A percentile compares a stretch with the other conserved stretches of the same genome.
These are phyloP conservation scores for Papilio demoleus DNA, from an alignment of 2,888 invertebrate species.

Conservation along the genomic window DNA sequence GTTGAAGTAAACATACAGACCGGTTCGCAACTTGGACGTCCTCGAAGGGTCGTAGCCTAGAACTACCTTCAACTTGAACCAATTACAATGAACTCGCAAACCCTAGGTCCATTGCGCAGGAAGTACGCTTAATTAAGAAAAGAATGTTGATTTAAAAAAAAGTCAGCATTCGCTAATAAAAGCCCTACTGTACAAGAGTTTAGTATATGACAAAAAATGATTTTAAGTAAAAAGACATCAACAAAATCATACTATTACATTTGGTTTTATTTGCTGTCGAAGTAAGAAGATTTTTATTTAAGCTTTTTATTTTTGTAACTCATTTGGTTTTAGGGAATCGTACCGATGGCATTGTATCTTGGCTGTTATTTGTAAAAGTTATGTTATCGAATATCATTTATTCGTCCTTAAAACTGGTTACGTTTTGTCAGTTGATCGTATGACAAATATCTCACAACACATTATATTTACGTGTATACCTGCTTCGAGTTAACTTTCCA, in stretches of 20 bases:
- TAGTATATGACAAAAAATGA: neutral
- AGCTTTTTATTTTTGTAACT: neutral
- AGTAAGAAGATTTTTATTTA: too few relatives aligned
- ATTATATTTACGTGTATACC: conserved; percentile 17
- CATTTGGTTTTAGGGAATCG: neutral
- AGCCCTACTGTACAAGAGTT: neutral
- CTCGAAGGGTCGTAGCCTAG: conserved; percentile 64
- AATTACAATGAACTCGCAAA: conserved; percentile 43
- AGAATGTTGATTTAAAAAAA: too few relatives aligned
- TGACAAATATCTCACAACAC: conserved; percentile 10
- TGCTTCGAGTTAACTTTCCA: conserved; percentile 17
- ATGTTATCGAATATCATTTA: conserved; percentile 9
- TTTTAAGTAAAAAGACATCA: too few relatives aligned
- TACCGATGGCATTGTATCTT: neutral
- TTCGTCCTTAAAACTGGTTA: conserved; percentile 8
- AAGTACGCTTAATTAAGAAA: conserved; percentile 25
- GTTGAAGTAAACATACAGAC: conserved; percentile 62
- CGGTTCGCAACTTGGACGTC: conserved; percentile 64
- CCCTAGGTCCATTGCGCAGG: conserved; percentile 16
- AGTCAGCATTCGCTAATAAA: too few relatives aligned
- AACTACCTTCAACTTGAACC: conserved; percentile 50
- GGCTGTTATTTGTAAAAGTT: neutral
- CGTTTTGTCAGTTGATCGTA: neutral
- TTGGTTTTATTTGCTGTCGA: too few relatives aligned
- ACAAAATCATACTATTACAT: too few relatives aligned